phyloP scores from a whole-genome alignment of 2,888 invertebrate genomes.

The Nemapogon koenigi region DNA sequence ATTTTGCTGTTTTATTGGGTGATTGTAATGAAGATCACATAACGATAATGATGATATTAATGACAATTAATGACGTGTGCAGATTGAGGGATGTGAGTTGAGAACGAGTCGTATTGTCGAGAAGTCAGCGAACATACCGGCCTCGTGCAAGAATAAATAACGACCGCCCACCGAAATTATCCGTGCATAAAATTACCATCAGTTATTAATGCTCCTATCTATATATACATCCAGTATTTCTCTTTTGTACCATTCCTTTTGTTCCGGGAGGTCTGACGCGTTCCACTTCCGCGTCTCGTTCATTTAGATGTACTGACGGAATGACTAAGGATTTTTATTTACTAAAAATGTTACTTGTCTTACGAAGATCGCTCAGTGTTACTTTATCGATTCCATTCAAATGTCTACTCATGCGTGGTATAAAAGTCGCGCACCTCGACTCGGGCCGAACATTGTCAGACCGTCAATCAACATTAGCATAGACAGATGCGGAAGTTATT shows the following conservation, averaged over 20 bases:
- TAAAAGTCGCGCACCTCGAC: too few species aligned
- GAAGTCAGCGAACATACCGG: not conserved
- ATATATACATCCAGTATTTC: constrained; percentile 6
- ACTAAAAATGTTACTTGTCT: too few species aligned
- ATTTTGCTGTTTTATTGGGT: too few species aligned
- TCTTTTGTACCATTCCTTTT: constrained; percentile 3
- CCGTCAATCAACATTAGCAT: constrained; percentile 8
- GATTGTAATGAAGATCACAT: too few species aligned
- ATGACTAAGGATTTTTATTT: too few species aligned
- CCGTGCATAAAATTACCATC: constrained; percentile 39
- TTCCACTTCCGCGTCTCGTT: constrained; percentile 8
- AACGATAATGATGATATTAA: constrained; percentile 7
- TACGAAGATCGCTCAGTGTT: too few species aligned
- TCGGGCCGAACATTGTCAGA: constrained; percentile 5
- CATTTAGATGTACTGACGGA: too few species aligned
- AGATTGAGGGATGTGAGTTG: constrained; percentile 6
- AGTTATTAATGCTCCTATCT: constrained; percentile 28
- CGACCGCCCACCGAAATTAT: constrained; percentile 30
- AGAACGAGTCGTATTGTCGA: constrained; percentile 5
- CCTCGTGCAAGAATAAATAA: constrained; percentile 11
- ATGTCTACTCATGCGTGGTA: too few species aligned
- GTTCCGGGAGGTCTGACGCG: constrained; percentile 8
- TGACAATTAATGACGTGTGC: constrained; percentile 1
- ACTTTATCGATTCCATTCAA: too few species aligned
- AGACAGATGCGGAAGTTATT: constrained; percentile 12